Conservation (phyloP, 2,797 vertebrate species). For the Epinephelus awoara region DNA sequence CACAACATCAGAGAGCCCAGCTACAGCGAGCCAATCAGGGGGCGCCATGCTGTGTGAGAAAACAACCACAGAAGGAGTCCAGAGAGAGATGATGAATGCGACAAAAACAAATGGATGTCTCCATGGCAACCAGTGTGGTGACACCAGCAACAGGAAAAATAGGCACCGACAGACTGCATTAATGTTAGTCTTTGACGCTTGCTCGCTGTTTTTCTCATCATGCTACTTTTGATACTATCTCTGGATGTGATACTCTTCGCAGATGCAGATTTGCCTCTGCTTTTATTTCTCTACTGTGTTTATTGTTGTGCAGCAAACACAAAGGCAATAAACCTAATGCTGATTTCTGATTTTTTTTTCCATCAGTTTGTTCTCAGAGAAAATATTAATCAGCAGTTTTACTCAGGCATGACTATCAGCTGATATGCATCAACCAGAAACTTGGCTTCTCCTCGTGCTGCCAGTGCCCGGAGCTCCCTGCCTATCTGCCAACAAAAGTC, state of each 20-base stretch:
- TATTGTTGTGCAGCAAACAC: too few species aligned
- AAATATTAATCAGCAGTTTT: neutral
- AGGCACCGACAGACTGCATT: neutral
- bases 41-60: neutral
- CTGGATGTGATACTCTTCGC: neutral
- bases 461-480: too few species aligned
- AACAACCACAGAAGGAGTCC: neutral
- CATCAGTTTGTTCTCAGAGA: neutral
- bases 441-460: too few species aligned
- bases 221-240: neutral
- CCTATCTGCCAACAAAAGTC: too few species aligned
- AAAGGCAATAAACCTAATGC: too few species aligned
- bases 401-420: neutral
- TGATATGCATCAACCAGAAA: neutral
- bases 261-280: neutral
- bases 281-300: too few species aligned
- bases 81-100: neutral
- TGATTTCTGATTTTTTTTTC: neutral
- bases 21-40: conserved; percentile 44
- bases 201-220: neutral
- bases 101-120: conserved; percentile 2
- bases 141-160: neutral
- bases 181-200: neutral
- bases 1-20: conserved; percentile 44
- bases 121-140: conserved; percentile 5